Conservation (phyloP, 2,797 vertebrate genomes). For the Nothura maculosa region DNA sequence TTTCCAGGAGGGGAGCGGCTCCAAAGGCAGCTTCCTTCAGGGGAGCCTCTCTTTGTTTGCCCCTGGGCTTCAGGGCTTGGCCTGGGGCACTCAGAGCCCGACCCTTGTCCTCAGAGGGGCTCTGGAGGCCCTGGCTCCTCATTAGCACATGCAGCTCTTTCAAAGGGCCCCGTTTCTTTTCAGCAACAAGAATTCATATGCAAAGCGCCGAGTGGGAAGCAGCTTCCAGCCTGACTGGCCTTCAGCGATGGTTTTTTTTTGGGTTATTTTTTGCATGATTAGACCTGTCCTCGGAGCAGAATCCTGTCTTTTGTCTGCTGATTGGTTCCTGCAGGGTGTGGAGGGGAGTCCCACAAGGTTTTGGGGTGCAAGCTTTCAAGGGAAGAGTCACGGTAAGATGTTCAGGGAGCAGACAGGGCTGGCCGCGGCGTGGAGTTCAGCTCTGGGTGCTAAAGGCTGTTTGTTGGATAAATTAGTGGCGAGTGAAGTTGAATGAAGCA, state of each 20-base stretch:
- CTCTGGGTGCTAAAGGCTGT: background rate
- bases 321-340: conserved; percentile 21
- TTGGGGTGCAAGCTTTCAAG: background rate
- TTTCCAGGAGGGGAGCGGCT: background rate
- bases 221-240: conserved; percentile 8
- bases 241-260: background rate
- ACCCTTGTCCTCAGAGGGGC: conserved; percentile 46
- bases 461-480: background rate
- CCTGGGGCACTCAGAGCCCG: background rate
- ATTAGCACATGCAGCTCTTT: conserved; percentile 66
- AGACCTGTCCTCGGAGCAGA: conserved; percentile 31
- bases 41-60: conserved; percentile 37
- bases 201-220: background rate
- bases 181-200: conserved; percentile 65
- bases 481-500: background rate
- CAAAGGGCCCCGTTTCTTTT: conserved; percentile 62
- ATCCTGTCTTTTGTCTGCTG: background rate
- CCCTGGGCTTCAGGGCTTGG: background rate
- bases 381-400: background rate
- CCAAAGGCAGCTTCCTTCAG: conserved; percentile 39
- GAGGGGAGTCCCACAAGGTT: background rate
- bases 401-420: background rate
- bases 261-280: background rate
- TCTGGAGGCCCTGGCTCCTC: conserved; percentile 54
- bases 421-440: background rate